These are phyloP conservation scores for Argyrosomus regius DNA, from an alignment of 2,797 vertebrate genomes.

Conservation along the genomic window DNA sequence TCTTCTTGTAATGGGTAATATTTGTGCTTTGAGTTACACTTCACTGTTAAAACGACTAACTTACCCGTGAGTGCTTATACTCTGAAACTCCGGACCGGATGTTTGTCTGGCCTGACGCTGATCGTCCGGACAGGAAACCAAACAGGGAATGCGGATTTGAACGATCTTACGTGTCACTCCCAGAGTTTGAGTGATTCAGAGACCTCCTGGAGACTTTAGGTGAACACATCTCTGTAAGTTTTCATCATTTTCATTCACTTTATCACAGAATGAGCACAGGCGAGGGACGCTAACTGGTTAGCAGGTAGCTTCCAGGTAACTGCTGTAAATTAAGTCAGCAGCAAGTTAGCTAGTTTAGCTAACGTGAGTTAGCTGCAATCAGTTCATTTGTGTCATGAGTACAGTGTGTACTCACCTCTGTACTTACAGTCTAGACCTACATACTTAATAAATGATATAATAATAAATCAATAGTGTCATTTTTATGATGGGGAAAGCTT, in stretches of 20 bases:
- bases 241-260: background rate
- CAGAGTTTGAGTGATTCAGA: constrained; percentile 42
- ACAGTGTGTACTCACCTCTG: background rate
- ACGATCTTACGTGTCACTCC: constrained; percentile 77
- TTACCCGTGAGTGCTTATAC: background rate
- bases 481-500: background rate
- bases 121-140: constrained; percentile 55
- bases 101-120: fast-evolving
- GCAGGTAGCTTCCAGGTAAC: background rate
- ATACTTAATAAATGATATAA: background rate
- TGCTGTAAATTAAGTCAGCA: background rate
- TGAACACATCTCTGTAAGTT: constrained; percentile 34
- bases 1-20: too few relatives aligned
- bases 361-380: constrained; percentile 24
- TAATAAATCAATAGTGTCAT: fast-evolving
- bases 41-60: background rate
- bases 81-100: constrained; percentile 38
- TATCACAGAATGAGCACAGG: background rate
- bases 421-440: fast-evolving
- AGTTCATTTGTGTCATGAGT: constrained; percentile 10
- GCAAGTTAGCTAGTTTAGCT: constrained; percentile 44
- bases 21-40: too few relatives aligned
- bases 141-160: constrained; percentile 62
- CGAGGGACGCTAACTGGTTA: fast-evolving
- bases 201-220: background rate